Evolutionary conservation across 1,140 invertebrate species (phyloP), one percentile per base, ranked within the genome.

Genomic region (Phortica variegata): DNA sequence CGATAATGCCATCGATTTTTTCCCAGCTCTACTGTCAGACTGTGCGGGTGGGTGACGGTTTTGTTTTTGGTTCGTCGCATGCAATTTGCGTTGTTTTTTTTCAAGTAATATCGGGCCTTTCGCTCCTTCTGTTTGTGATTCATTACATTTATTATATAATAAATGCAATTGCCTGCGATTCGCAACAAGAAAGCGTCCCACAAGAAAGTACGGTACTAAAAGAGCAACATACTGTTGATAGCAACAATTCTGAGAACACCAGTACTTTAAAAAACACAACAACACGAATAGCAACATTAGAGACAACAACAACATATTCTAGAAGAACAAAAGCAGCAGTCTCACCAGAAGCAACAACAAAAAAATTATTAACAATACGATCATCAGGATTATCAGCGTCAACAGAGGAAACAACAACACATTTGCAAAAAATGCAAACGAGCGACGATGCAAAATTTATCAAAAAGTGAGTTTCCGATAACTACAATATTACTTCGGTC

Each of bases 401-500:
- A 26, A 45, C 37, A 32, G 21, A 4, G 7, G 29, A 5, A 40
- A 42, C 20, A 32, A 52, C 43, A 46, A 36, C 43, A 29, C 39
- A 16, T 34, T 26, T 18, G 20, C 17, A 40, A 53, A 47, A 37
- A 21, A 74, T 74, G 71, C 82, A 83, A 80, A 81, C 81, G 60
- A 78, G 79, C 21, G 82, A 84, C 59, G 81, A 83, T 72, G 82
- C 82, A 43, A 82, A 81, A 63, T 84, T 78, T 71, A 77, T 84
- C 72, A 80, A 82, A 77, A 82, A 80, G 81, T 82, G 71, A 78
- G 74, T 77, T 46, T 33, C 40, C 41, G 44, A 45, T 15, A 40
- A 47, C 15, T 47, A 36, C 29, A 36, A 45, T 17, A 29, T n/a
- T n/a, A n/a, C n/a, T n/a, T n/a, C n/a, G n/a, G n/a, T n/a, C n/a